These are phyloP conservation scores for Semnornis frantzii DNA, from an alignment of 2,113 vertebrate species.

Conservation along the genomic window DNA sequence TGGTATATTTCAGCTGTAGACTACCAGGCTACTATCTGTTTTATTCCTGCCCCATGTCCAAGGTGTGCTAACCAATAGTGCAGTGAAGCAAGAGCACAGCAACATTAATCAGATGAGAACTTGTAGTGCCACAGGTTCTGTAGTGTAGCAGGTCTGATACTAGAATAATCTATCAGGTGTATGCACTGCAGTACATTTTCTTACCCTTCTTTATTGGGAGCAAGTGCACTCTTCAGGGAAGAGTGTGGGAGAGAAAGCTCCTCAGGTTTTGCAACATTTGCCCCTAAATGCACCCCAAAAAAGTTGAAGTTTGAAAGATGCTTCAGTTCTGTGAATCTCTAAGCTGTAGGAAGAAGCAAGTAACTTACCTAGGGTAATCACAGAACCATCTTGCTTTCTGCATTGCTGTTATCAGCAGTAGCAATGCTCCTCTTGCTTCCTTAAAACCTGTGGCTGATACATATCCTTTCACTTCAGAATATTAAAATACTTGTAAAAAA, in stretches of 20 bases:
- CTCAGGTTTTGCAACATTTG: not conserved
- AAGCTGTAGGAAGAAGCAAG: not conserved
- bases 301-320: not conserved
- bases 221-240: not conserved
- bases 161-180: not conserved
- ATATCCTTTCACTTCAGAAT: not conserved
- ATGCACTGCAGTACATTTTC: not conserved
- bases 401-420: not conserved
- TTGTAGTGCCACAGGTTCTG: not conserved
- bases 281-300: not conserved
- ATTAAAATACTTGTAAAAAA: not conserved
- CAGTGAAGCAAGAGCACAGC: not conserved
- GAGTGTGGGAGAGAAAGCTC: not conserved
- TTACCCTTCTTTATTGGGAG: not conserved
- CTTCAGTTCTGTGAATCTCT: not conserved
- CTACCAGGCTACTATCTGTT: not conserved
- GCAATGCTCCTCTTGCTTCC: not conserved
- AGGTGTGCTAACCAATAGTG: not conserved
- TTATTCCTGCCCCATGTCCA: not conserved
- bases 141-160: not conserved
- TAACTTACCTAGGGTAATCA: not conserved
- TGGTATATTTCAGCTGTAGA: not conserved
- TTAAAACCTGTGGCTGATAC: not conserved
- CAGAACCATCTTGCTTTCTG: not conserved
- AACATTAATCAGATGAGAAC: not conserved